Base-by-base conservation (phyloP, 2,797 vertebrate genomes). In the Hydrocynus forskahlii region DNA sequence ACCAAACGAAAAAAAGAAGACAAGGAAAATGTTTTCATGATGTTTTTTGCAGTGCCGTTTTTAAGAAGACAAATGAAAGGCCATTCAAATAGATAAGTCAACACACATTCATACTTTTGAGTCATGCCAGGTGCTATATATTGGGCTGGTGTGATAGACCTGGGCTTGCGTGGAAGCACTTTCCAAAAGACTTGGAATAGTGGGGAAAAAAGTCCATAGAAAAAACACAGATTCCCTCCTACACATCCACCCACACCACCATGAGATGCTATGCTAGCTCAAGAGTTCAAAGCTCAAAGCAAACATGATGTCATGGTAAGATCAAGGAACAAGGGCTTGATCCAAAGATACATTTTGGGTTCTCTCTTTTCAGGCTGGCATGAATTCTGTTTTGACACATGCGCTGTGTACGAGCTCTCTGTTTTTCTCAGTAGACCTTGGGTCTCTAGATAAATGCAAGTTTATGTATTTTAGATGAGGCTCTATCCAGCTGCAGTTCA, bases 381-480 rank as follows among this genome's bases (percentile, higher is more conserved):
- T 62, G 67, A 45, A 69, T 78, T 29, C n/a, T 66, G 70, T 69
- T 64, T 48, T 70, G 54, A 67, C 78, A 72, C 52, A 78, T 50
- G 62, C 4, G n/a, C 43, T 71, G 70, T 70, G 13, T 64, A 72
- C 64, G 75, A 73, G 80, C 45, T 76, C 60, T 70, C 66, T n/a
- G 64, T 66, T 14, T 35, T 70, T 76, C 59, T 72, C 69, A 54
- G 19, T 25, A 71, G 76, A 60, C 43, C 21, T 23, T 13, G 12
- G 70, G 59, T 73, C 40, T 45, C 23, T 52, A 55, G 70, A 78
- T 69, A 62, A 57, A 87, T 78, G 40, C 62, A 70, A 59, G 62
- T 69, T 75, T 76, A 72, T 83, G 29, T 85, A 23, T 78, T 66
- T 79, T 70, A 77, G 69, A 81, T 71, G 69, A 83, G 60, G 40